These are phyloP conservation scores for Trichonephila clavata DNA, from an alignment of 1,140 invertebrate genomes.

Conservation along the genomic window DNA sequence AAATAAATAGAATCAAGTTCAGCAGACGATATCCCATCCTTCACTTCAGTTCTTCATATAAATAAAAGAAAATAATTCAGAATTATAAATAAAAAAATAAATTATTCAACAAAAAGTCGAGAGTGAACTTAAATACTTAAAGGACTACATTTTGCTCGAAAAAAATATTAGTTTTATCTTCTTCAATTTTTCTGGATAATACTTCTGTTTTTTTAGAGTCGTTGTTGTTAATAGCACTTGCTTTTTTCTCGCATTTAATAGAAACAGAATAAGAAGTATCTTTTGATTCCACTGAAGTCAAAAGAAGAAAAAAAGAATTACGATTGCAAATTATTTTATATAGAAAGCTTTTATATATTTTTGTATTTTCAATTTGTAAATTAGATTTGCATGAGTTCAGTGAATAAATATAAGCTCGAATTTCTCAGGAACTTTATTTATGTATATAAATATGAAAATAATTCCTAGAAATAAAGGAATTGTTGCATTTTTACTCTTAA, in stretches of 20 bases:
- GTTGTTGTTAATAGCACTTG: not conserved
- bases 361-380: too few relatives aligned
- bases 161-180: constrained; percentile 9
- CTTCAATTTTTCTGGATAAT: constrained; percentile 36
- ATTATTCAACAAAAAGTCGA: constrained; percentile 17
- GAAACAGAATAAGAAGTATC: not conserved
- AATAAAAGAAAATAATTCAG: constrained; percentile 44
- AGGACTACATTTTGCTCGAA: not conserved
- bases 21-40: not conserved
- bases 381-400: too few relatives aligned
- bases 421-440: too few relatives aligned
- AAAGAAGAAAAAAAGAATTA: not conserved
- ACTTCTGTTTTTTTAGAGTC: not conserved
- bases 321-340: not conserved
- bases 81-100: constrained; percentile 52
- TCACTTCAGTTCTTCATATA: constrained; percentile 10
- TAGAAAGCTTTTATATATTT: too few relatives aligned
- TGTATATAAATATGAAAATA: too few relatives aligned
- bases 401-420: too few relatives aligned
- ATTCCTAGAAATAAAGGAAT: too few relatives aligned
- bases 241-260: not conserved
- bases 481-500: too few relatives aligned
- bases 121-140: not conserved
- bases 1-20: not conserved
- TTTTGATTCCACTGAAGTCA: not conserved